Evolutionary conservation across 2,113 vertebrate genomes (phyloP).

Genomic region (Cricetomys ansorgei): DNA sequence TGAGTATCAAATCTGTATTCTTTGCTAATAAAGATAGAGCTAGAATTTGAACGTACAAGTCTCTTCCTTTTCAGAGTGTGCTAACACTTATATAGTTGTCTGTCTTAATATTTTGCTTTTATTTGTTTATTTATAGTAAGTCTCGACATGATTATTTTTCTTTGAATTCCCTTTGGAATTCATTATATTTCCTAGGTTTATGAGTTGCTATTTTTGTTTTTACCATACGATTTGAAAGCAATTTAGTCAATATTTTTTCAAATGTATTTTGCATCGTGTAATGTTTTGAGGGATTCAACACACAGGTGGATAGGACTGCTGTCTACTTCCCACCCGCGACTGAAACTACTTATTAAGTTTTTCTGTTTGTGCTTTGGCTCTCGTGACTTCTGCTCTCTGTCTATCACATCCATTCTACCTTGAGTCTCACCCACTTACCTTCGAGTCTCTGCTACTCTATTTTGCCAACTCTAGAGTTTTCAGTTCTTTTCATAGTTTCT

Average conservation of each 20-base stretch:
- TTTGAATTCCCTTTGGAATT: background rate
- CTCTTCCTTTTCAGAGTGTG: background rate
- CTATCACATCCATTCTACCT: too few relatives aligned
- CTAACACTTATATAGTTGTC: background rate
- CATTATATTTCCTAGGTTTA: background rate
- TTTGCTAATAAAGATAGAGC: too few relatives aligned
- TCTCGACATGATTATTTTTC: background rate
- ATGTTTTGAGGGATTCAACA: background rate
- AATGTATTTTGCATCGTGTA: background rate
- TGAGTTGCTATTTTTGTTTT: background rate
- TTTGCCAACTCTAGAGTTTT: background rate
- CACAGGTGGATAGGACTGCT: background rate
- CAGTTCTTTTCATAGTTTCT: background rate
- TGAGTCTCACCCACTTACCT: background rate
- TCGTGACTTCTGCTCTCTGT: background rate
- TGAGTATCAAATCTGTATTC: background rate
- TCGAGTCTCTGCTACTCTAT: background rate
- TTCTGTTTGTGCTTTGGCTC: background rate
- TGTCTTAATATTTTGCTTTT: background rate
- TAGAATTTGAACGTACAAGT: background rate
- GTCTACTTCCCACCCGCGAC: background rate
- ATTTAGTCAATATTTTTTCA: background rate
- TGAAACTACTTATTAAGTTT: background rate
- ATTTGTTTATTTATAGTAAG: background rate
- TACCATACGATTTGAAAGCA: background rate